Percentiles rank a stretch among this genome's conserved stretches.
These are phyloP conservation scores for Excalfactoria chinensis DNA, from an alignment of 2,113 vertebrate genomes.

Conservation along the genomic window DNA sequence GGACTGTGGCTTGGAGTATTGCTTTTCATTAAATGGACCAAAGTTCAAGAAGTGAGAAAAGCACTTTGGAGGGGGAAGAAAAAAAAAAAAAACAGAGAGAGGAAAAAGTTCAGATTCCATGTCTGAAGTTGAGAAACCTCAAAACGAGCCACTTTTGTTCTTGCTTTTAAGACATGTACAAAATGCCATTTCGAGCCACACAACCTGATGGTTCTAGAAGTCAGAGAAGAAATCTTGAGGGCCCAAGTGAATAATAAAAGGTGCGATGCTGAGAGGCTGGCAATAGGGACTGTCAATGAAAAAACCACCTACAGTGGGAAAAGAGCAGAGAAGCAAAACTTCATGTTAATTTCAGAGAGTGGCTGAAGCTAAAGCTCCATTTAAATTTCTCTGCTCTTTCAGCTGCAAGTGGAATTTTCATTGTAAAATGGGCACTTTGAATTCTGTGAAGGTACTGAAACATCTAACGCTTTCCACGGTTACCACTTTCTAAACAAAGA, in stretches of 20 bases:
- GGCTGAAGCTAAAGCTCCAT: conserved; percentile 82
- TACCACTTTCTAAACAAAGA: conserved; percentile 81
- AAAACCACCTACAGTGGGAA: conserved; percentile 95
- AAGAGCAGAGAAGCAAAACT: conserved; percentile 90
- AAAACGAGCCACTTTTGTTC: conserved; percentile 74
- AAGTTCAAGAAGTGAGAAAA: conserved; percentile 63
- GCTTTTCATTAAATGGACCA: conserved; percentile 77
- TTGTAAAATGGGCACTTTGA: conserved; percentile 83
- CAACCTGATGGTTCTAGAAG: conserved; percentile 95
- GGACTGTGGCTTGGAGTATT: conserved; percentile 80
- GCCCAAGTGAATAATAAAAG: conserved; percentile 99
- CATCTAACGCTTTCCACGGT: conserved; percentile 83
- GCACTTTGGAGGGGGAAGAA: conserved; percentile 17
- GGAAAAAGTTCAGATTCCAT: conserved; percentile 70
- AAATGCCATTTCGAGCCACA: conserved; percentile 85
- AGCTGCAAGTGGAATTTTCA: conserved; percentile 93
- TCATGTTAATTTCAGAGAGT: conserved; percentile 81
- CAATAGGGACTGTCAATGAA: conserved; percentile 99
- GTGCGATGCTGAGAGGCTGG: conserved; percentile 97
- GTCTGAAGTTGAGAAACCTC: conserved; percentile 78
- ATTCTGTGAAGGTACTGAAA: conserved; percentile 84
- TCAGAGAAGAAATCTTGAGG: conserved; percentile 99
- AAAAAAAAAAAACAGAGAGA: neutral
- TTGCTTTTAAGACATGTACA: conserved; percentile 77
- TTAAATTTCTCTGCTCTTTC: conserved; percentile 91